Evolutionary conservation across 2,113 vertebrate species (phyloP).

Genomic region (Chaetodon auriga): DNA sequence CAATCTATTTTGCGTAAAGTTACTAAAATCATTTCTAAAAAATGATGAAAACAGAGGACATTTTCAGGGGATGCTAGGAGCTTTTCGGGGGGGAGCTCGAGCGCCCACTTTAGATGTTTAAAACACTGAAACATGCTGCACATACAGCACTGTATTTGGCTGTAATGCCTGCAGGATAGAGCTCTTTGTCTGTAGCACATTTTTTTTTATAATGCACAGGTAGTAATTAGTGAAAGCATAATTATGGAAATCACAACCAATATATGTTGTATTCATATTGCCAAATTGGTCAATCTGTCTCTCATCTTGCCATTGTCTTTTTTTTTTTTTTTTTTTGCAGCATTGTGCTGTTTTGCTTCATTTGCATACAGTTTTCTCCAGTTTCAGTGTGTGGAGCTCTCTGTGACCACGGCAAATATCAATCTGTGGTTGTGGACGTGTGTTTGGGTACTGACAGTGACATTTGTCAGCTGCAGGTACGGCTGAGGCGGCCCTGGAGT

Average conservation of each 20-base stretch:
- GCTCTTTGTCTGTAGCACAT: not conserved
- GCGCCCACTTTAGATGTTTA: not conserved
- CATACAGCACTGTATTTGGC: too few species aligned
- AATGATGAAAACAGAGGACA: too few species aligned
- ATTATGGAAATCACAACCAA: too few species aligned
- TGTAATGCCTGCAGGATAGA: too few species aligned
- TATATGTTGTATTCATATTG: too few species aligned
- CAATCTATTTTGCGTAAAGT: too few species aligned
- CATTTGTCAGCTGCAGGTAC: constrained; percentile 26
- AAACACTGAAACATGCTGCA: too few species aligned
- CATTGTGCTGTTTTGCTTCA: not conserved
- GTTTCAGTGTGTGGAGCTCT: not conserved
- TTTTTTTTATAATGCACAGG: not conserved
- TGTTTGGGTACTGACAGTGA: not conserved
- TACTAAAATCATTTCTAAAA: too few species aligned
- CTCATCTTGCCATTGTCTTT: not conserved
- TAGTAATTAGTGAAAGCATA: too few species aligned
- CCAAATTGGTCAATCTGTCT: not conserved
- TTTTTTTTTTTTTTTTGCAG: not conserved
- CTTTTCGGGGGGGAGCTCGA: too few species aligned
- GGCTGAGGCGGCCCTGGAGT: not conserved
- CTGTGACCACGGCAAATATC: not conserved
- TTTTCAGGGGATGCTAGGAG: too few species aligned
- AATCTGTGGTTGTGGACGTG: not conserved
- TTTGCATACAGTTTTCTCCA: not conserved